A percentile compares a stretch with the other conserved stretches of the same genome.
Evolutionary conservation across 2,797 vertebrate genomes (phyloP).

Genomic region (Dendrocincla tyrannina): DNA sequence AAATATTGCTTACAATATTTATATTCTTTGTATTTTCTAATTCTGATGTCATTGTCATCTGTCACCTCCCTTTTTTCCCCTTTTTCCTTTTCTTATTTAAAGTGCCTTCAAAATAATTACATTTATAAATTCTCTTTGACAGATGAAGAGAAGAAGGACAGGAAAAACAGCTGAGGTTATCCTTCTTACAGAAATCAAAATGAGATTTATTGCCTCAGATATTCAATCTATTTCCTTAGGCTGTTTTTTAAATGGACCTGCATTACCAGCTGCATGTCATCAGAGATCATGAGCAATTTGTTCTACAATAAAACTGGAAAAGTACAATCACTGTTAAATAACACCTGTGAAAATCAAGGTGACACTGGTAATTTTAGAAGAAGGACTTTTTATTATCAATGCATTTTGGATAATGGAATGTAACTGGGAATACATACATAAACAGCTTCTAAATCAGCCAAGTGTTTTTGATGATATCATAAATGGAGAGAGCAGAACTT

Average conservation of each 20-base stretch:
- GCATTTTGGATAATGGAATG: background rate
- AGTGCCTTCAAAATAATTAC: background rate
- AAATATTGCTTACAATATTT: background rate
- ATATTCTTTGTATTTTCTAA: background rate
- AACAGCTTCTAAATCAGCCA: constrained; percentile 4
- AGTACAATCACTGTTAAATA: constrained; percentile 13
- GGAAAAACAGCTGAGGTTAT: background rate
- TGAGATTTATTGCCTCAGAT: background rate
- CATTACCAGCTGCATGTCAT: background rate
- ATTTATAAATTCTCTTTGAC: background rate
- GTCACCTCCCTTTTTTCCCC: background rate
- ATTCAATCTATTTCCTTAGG: background rate
- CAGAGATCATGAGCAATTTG: constrained; percentile 26
- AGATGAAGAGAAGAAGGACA: background rate
- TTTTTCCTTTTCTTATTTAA: background rate
- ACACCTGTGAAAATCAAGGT: constrained; percentile 24
- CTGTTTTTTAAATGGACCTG: background rate
- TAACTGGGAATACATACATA: constrained; percentile 2
- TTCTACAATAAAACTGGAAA: constrained; percentile 23
- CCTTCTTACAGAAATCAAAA: constrained; percentile 11
- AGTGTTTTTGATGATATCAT: background rate
- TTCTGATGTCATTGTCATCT: background rate
- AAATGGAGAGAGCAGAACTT: background rate
- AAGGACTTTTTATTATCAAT: constrained; percentile 17
- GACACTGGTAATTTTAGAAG: background rate